Evolutionary conservation across 2,888 invertebrate species (phyloP).

Genomic region (Drosophila siamana): DNA sequence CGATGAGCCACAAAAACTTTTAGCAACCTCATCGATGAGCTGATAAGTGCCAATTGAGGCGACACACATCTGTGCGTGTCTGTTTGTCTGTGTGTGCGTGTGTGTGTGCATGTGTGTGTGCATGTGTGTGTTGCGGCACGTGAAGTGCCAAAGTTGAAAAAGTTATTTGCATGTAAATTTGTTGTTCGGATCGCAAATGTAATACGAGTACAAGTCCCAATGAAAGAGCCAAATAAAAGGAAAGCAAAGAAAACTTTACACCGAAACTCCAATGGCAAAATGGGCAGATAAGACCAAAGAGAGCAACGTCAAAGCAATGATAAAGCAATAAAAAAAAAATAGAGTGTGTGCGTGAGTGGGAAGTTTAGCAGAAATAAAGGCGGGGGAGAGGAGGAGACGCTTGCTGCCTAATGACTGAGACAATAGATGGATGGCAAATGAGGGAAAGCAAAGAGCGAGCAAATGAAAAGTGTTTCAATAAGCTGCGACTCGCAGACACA

Average conservation of each 20-base stretch:
- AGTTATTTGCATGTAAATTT: slow-evolving; percentile 81
- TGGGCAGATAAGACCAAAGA: slow-evolving; percentile 38
- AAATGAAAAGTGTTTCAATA: slow-evolving; percentile 67
- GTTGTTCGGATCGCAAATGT: slow-evolving; percentile 74
- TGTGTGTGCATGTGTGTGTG: slow-evolving; percentile 20
- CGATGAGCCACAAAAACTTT: slow-evolving; percentile 47
- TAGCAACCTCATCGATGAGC: slow-evolving; percentile 74
- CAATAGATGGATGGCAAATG: slow-evolving; percentile 45
- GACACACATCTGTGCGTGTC: slow-evolving; percentile 45
- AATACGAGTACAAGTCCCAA: slow-evolving; percentile 56
- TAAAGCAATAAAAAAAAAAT: slow-evolving; percentile 45
- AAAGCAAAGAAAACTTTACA: slow-evolving; percentile 63
- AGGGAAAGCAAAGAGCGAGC: slow-evolving; percentile 35
- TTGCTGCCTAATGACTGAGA: slow-evolving; percentile 48
- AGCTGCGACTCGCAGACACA: slow-evolving; percentile 34
- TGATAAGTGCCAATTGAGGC: slow-evolving; percentile 77
- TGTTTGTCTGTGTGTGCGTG: slow-evolving; percentile 16
- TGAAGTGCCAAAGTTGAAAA: slow-evolving; percentile 76
- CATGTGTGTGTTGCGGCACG: slow-evolving; percentile 31
- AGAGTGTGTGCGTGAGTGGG: not conserved
- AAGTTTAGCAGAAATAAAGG: not conserved
- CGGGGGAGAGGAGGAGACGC: not conserved
- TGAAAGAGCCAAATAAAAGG: slow-evolving; percentile 41
- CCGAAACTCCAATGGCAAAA: slow-evolving; percentile 61
- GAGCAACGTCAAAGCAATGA: slow-evolving; percentile 38